Conservation (phyloP, 2,113 vertebrate species). For the Upupa epops region DNA sequence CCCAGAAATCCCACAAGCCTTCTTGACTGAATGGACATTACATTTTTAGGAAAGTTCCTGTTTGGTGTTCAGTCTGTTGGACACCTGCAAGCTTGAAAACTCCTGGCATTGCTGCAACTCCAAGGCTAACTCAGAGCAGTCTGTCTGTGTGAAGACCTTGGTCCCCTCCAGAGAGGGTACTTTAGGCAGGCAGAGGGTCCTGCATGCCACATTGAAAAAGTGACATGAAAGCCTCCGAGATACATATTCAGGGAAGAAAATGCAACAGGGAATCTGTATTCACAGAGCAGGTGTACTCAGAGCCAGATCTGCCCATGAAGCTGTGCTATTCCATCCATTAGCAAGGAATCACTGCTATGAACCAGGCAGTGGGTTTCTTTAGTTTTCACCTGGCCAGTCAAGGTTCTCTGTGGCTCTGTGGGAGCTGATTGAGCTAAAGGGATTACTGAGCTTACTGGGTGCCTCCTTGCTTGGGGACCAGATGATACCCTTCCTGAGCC, state of each 20-base stretch:
- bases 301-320: background rate
- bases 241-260: background rate
- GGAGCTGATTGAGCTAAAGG: background rate
- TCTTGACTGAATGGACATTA: background rate
- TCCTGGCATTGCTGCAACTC: accelerated
- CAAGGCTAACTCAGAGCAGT: background rate
- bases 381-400: background rate
- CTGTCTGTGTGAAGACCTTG: background rate
- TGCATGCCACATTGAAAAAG: background rate
- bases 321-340: background rate
- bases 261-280: background rate
- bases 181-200: background rate
- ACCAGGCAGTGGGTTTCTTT: background rate
- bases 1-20: too few relatives aligned
- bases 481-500: background rate
- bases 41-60: background rate
- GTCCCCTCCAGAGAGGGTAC: background rate
- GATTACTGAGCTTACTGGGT: background rate
- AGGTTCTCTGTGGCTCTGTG: background rate
- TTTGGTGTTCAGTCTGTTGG: background rate
- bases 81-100: background rate
- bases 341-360: background rate
- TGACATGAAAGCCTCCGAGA: background rate
- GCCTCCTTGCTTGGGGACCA: background rate
- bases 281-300: background rate